phyloP scores from a whole-genome alignment of 2,888 invertebrate genomes.

The Keiferia lycopersicella region DNA sequence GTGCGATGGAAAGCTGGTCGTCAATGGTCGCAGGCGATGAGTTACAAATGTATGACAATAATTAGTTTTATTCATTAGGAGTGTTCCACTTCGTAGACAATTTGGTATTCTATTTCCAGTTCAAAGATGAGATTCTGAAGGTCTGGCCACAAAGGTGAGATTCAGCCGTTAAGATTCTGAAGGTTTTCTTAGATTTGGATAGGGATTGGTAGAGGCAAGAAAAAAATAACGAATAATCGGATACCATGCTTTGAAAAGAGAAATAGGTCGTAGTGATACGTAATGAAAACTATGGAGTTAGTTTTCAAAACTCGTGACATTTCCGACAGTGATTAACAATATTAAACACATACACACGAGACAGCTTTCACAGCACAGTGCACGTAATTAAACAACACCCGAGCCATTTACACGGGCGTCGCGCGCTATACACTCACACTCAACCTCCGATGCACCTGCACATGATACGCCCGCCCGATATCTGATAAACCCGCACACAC shows the following conservation, averaged over 20 bases:
- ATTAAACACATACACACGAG: slow-evolving; percentile 20
- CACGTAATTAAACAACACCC: slow-evolving; percentile 31
- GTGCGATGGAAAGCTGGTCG: background rate
- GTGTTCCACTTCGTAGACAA: background rate
- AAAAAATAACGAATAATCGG: too few species aligned
- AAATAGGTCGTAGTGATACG: too few species aligned
- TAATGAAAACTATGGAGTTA: too few species aligned
- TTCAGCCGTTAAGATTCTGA: too few species aligned
- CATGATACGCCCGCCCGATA: background rate
- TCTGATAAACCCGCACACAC: background rate
- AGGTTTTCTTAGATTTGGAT: too few species aligned
- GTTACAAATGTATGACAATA: background rate
- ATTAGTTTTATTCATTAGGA: background rate
- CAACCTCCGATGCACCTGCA: background rate
- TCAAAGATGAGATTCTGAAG: too few species aligned
- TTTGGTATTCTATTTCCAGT: background rate
- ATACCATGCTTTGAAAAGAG: too few species aligned
- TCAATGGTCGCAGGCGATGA: background rate
- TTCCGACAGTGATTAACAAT: background rate
- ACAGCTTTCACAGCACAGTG: slow-evolving; percentile 31
- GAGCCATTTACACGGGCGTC: slow-evolving; percentile 1
- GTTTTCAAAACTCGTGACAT: background rate
- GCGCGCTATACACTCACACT: background rate
- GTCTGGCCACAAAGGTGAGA: too few species aligned
- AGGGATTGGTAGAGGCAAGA: too few species aligned